Percentiles rank a stretch among this genome's conserved stretches.
Evolutionary conservation across 2,797 vertebrate genomes (phyloP).

Genomic region (Scomberomorus guttatus): DNA sequence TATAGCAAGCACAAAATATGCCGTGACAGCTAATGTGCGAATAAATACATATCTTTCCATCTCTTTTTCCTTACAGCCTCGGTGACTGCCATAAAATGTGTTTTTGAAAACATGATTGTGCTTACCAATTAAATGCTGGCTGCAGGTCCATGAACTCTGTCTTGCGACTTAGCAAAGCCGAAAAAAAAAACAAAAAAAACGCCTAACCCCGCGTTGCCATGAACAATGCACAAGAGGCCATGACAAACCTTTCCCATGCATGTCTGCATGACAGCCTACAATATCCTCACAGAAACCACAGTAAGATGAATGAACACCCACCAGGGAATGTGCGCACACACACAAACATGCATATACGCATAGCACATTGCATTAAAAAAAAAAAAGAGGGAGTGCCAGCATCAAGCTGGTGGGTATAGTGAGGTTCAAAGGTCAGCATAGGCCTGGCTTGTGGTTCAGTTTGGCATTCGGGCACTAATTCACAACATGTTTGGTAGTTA

Average conservation of each 20-base stretch:
- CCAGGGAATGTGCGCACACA: slow-evolving; percentile 17
- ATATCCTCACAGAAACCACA: slow-evolving; percentile 76
- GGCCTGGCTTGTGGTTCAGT: slow-evolving; percentile 68
- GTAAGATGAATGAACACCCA: slow-evolving; percentile 77
- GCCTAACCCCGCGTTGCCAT: slow-evolving; percentile 54
- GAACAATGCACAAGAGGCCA: slow-evolving; percentile 62
- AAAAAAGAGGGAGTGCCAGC: slow-evolving; percentile 61
- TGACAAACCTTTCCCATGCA: slow-evolving; percentile 76
- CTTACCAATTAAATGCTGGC: slow-evolving; percentile 78
- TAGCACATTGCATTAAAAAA: slow-evolving; percentile 31
- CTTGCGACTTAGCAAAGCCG: slow-evolving; percentile 60
- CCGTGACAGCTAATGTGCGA: slow-evolving; percentile 62
- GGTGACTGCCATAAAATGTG: slow-evolving; percentile 67
- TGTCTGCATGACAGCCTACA: slow-evolving; percentile 73
- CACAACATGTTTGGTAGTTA: slow-evolving; percentile 74
- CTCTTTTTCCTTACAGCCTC: slow-evolving; percentile 33
- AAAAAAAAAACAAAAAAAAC: slow-evolving; percentile 76
- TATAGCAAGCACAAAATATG: slow-evolving; percentile 44
- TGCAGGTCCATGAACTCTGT: slow-evolving; percentile 74
- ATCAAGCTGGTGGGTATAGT: slow-evolving; percentile 58
- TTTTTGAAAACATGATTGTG: slow-evolving; percentile 73
- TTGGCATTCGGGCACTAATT: slow-evolving; percentile 73
- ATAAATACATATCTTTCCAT: slow-evolving; percentile 61
- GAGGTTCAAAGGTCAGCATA: slow-evolving; percentile 78
- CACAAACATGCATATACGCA: slow-evolving; percentile 10